Evolutionary conservation across 2,888 invertebrate genomes (phyloP).

Genomic region (Pecten maximus): DNA sequence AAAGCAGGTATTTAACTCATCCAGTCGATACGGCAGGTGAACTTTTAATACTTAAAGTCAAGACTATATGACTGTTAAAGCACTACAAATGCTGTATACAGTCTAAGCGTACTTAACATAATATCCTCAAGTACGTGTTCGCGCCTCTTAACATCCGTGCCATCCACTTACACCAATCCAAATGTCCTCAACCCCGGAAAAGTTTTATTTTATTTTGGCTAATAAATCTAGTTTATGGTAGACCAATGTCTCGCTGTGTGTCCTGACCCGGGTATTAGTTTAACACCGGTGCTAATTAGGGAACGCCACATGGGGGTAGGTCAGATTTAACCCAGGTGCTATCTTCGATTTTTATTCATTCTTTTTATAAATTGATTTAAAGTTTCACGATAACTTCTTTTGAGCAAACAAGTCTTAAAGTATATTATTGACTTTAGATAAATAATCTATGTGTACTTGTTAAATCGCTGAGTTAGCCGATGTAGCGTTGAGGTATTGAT

Average conservation of each 20-base stretch:
- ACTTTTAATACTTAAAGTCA: not conserved
- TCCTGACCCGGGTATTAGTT: not conserved
- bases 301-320: not conserved
- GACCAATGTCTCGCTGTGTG: not conserved
- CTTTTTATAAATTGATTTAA: conserved; percentile 7
- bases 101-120: not conserved
- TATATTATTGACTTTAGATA: conserved; percentile 7
- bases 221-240: not conserved
- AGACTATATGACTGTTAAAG: not conserved
- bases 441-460: not conserved
- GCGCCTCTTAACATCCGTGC: not conserved
- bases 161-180: not conserved
- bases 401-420: conserved; percentile 4
- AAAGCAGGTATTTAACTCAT: not conserved
- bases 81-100: not conserved
- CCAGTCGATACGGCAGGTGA: not conserved
- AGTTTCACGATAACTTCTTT: not conserved
- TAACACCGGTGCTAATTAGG: not conserved
- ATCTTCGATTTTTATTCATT: not conserved
- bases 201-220: not conserved
- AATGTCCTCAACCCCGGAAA: not conserved
- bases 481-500: not conserved
- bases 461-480: not conserved
- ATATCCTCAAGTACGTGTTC: not conserved
- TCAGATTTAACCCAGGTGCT: not conserved